Conservation (phyloP, 2,113 vertebrate genomes). For the Passer domesticus region DNA sequence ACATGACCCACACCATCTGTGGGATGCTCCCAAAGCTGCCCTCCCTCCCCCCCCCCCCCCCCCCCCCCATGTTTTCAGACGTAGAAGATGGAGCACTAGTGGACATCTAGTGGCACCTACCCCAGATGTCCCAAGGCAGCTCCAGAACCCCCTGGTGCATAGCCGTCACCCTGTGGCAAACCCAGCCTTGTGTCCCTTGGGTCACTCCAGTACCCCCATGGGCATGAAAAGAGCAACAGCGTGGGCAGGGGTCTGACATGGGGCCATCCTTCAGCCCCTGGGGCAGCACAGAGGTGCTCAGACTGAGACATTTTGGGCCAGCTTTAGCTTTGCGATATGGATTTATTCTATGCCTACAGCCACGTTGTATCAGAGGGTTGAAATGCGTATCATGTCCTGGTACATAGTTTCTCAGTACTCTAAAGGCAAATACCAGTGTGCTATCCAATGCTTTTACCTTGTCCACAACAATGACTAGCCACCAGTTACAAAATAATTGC, state of each 20-base stretch:
- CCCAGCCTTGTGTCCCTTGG: not conserved
- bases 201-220: not conserved
- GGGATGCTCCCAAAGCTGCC: not conserved
- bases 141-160: not conserved
- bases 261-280: not conserved
- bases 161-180: not conserved
- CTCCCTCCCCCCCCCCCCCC: not conserved
- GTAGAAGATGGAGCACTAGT: not conserved
- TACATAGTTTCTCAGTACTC: not conserved
- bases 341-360: not conserved
- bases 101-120: not conserved
- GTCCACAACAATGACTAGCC: not conserved
- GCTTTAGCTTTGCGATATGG: not conserved
- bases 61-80: not conserved
- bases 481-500: not conserved
- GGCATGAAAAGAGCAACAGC: not conserved
- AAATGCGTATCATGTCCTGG: not conserved
- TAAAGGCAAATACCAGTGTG: not conserved
- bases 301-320: not conserved
- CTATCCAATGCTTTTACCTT: not conserved
- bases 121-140: not conserved
- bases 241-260: not conserved
- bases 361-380: not conserved
- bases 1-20: not conserved
- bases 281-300: not conserved